A percentile compares a stretch with the other conserved stretches of the same genome.
phyloP scores from a whole-genome alignment of 2,888 invertebrate species.

The Synergus umbraculus region DNA sequence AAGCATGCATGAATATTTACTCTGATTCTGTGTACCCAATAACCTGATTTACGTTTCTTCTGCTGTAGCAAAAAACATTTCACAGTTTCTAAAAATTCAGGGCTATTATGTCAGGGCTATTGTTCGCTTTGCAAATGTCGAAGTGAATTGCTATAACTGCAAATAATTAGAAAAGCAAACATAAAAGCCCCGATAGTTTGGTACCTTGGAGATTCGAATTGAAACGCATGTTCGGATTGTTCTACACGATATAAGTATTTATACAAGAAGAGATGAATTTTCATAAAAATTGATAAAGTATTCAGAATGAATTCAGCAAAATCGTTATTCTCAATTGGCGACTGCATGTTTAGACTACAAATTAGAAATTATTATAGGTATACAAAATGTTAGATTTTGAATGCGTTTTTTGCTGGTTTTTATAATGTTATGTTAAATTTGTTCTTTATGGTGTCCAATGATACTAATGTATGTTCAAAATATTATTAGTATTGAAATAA shows the following conservation, averaged over 20 bases:
- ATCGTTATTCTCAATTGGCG: slow-evolving; percentile 7
- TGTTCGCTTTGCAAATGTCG: slow-evolving; percentile 44
- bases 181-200: slow-evolving; percentile 71
- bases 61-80: slow-evolving; percentile 68
- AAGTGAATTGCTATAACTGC: slow-evolving; percentile 16
- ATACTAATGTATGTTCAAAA: slow-evolving; percentile 11
- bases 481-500: slow-evolving; percentile 1
- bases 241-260: slow-evolving; percentile 61
- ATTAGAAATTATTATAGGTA: neutral
- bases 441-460: neutral
- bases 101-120: slow-evolving; percentile 66
- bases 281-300: neutral
- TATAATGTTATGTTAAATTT: slow-evolving; percentile 10
- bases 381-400: slow-evolving; percentile 27
- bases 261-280: neutral
- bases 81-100: slow-evolving; percentile 74
- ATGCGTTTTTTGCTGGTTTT: slow-evolving; percentile 30
- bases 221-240: slow-evolving; percentile 70
- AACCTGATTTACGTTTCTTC: slow-evolving; percentile 43
- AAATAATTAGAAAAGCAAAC: slow-evolving; percentile 49
- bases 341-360: slow-evolving; percentile 20
- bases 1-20: slow-evolving; percentile 35
- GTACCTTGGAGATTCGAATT: slow-evolving; percentile 70
- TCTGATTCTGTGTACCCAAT: slow-evolving; percentile 29
- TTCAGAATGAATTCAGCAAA: slow-evolving; percentile 29